Evolutionary conservation across 2,113 vertebrate species (phyloP).

Genomic region (Amphiprion ocellaris): DNA sequence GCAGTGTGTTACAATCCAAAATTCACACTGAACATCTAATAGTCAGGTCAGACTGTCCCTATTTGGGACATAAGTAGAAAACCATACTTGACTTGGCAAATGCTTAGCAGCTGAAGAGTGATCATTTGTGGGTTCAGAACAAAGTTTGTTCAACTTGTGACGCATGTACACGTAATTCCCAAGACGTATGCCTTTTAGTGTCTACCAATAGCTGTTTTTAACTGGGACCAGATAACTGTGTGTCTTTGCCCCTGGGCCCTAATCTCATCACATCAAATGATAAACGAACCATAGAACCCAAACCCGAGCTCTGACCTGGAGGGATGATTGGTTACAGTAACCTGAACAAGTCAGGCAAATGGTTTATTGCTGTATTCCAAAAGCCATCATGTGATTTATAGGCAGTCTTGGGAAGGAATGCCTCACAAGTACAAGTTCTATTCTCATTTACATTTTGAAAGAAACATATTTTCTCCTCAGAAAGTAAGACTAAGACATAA

Average conservation of each 20-base stretch:
- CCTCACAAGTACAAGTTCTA: too few relatives aligned
- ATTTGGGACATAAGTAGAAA: conserved; percentile 2
- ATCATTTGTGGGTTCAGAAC: conserved; percentile 5
- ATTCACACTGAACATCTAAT: background rate
- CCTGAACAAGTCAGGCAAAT: conserved; percentile 16
- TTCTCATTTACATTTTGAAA: too few relatives aligned
- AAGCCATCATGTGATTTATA: too few relatives aligned
- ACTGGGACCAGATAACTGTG: background rate
- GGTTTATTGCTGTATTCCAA: conserved; percentile 4
- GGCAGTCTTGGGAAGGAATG: too few relatives aligned
- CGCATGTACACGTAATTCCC: background rate
- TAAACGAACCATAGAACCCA: background rate
- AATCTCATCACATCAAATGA: conserved; percentile 11
- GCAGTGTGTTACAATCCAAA: background rate
- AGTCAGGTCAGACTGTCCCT: conserved; percentile 3
- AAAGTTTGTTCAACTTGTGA: background rate
- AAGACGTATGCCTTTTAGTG: background rate
- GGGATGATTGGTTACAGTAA: conserved; percentile 5
- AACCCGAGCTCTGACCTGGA: conserved; percentile 5
- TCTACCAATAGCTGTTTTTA: conserved; percentile 6
- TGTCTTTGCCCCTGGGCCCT: background rate
- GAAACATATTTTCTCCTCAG: too few relatives aligned
- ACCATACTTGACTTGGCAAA: background rate
- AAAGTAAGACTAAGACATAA: too few relatives aligned
- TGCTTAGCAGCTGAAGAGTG: background rate